Percentiles rank a stretch among this genome's conserved stretches.
Evolutionary conservation across 37 sponge, comb jelly and placozoan species (phyloP).

Genomic region (Geodia barretti): DNA sequence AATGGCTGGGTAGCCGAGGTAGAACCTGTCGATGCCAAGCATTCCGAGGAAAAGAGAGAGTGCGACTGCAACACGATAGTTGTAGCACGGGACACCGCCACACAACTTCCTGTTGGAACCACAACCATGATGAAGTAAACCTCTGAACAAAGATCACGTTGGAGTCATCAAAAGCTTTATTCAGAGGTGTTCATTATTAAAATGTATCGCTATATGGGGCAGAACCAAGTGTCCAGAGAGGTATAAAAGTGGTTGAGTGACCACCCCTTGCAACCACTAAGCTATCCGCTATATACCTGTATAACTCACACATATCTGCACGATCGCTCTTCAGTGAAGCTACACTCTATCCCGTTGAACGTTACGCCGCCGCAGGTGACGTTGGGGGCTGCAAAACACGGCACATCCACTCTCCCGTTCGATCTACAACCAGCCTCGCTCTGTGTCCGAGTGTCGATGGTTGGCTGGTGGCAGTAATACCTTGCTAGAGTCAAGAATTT

Average conservation of each 20-base stretch:
- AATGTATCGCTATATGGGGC: too few species aligned
- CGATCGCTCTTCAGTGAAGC: slow-evolving; percentile 1
- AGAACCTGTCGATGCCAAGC: slow-evolving; percentile 96
- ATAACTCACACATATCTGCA: slow-evolving; percentile 68
- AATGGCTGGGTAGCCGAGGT: slow-evolving; percentile 96
- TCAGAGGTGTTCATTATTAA: too few species aligned
- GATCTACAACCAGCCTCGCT: slow-evolving; percentile 30
- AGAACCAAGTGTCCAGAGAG: too few species aligned
- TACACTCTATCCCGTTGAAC: slow-evolving; percentile 6
- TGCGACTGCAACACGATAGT: slow-evolving; percentile 76
- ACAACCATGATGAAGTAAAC: too few species aligned
- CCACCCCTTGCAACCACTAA: too few species aligned
- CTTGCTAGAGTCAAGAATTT: too few species aligned
- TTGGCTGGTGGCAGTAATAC: slow-evolving; percentile 59
- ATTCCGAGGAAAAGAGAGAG: slow-evolving; percentile 95
- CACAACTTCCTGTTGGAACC: background rate
- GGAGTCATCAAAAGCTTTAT: too few species aligned
- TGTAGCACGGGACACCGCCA: slow-evolving; percentile 58
- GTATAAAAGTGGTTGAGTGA: too few species aligned
- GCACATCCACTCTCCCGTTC: slow-evolving; percentile 21
- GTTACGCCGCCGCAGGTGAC: slow-evolving; percentile 9
- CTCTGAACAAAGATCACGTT: too few species aligned
- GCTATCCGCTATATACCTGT: too few species aligned
- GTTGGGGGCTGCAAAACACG: slow-evolving; percentile 64
- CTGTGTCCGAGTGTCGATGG: slow-evolving; percentile 47